Percentiles rank a stretch among this genome's conserved stretches.
Conservation (phyloP, 64 coral and sea anemone species). For the Pachyseris speciosa region DNA sequence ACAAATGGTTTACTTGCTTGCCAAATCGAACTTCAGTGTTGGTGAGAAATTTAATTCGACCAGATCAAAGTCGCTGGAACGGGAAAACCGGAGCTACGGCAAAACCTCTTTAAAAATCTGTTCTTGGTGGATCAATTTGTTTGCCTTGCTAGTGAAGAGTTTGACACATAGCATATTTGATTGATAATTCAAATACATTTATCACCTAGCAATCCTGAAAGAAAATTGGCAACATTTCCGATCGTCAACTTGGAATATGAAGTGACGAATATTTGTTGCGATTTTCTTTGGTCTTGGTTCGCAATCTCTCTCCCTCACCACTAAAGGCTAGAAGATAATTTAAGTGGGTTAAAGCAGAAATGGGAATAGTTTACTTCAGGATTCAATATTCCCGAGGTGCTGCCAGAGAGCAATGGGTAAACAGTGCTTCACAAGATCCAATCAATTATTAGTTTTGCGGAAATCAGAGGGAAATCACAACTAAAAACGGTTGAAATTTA, state of each 20-base stretch:
- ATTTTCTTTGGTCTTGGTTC: background rate
- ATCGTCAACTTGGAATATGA: background rate
- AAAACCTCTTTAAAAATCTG: too few relatives aligned
- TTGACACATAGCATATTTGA: background rate
- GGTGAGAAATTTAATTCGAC: too few relatives aligned
- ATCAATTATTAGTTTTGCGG: background rate
- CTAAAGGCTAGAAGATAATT: background rate
- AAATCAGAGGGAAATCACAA: background rate
- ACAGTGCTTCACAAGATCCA: background rate
- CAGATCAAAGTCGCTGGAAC: too few relatives aligned
- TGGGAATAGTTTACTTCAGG: background rate
- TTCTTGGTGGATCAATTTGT: too few relatives aligned
- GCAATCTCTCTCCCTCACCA: background rate
- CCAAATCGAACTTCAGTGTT: too few relatives aligned
- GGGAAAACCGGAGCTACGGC: too few relatives aligned
- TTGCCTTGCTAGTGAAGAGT: too few relatives aligned
- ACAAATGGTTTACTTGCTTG: too few relatives aligned
- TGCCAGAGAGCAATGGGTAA: background rate
- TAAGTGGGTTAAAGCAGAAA: background rate
- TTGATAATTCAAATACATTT: background rate
- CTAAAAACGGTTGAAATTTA: background rate
- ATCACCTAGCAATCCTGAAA: background rate
- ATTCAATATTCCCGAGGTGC: background rate
- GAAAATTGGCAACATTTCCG: background rate
- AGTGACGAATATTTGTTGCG: background rate